A percentile compares a stretch with the other conserved stretches of the same genome.
Evolutionary conservation across 2,888 invertebrate genomes (phyloP).

Genomic region (Dinocampus coccinellae): DNA sequence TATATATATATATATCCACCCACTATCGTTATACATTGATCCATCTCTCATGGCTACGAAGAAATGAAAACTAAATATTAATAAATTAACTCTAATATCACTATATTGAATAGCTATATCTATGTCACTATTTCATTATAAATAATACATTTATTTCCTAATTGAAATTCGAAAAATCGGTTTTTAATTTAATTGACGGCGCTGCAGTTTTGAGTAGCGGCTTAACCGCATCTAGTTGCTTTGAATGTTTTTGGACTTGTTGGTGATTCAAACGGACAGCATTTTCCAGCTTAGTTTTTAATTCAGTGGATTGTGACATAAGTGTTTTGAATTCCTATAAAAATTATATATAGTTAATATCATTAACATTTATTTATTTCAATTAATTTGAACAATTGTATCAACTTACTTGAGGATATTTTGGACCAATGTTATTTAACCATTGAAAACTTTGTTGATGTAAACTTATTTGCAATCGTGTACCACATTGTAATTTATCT

Average conservation of each 20-base stretch:
- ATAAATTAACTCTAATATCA: constrained; percentile 40
- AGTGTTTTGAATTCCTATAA: constrained; percentile 88
- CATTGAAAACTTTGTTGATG: constrained; percentile 92
- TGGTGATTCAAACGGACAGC: constrained; percentile 82
- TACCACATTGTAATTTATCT: constrained; percentile 73
- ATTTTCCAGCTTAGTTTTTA: constrained; percentile 85
- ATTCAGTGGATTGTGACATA: constrained; percentile 86
- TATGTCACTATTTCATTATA: background rate
- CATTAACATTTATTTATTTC: background rate
- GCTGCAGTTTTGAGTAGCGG: constrained; percentile 65
- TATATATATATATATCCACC: background rate
- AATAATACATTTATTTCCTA: constrained; percentile 62
- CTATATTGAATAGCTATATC: constrained; percentile 35
- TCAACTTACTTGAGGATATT: constrained; percentile 83
- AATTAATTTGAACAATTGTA: background rate
- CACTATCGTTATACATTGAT: background rate
- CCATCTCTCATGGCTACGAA: constrained; percentile 14
- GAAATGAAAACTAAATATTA: constrained; percentile 24
- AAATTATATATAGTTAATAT: constrained; percentile 6
- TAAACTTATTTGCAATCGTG: constrained; percentile 77
- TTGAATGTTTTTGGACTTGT: constrained; percentile 72
- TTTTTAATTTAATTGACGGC: constrained; percentile 92
- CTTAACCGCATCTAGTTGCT: constrained; percentile 60
- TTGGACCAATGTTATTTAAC: constrained; percentile 92
- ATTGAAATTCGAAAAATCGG: constrained; percentile 94